Evolutionary conservation across 2,113 vertebrate species (phyloP).

Genomic region (Macaca mulatta): DNA sequence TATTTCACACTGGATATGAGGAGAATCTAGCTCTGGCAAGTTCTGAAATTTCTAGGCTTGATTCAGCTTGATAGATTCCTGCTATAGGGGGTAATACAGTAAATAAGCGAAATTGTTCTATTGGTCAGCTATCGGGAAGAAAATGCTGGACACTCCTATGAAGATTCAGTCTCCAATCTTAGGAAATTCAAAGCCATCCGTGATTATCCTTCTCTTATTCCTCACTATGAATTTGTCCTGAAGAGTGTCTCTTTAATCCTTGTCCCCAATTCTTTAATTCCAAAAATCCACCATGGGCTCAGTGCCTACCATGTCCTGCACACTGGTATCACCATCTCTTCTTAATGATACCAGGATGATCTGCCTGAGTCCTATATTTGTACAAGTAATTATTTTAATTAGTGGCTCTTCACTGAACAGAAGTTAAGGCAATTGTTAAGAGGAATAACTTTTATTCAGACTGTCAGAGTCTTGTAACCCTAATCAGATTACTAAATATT

Average conservation of each 20-base stretch:
- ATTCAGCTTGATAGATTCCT: neutral
- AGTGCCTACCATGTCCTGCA: accelerated
- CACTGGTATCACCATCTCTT: accelerated
- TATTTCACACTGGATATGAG: neutral
- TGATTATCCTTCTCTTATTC: neutral
- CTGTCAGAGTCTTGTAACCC: neutral
- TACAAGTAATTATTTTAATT: neutral
- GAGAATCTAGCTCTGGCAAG: neutral
- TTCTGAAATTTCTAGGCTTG: neutral
- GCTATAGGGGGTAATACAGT: accelerated
- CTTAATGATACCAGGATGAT: neutral
- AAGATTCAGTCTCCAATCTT: neutral
- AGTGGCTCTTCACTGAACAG: neutral
- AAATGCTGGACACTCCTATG: neutral
- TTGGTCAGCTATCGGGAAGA: neutral
- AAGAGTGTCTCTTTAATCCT: neutral
- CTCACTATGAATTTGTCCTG: neutral
- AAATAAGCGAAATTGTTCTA: neutral
- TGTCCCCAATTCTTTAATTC: neutral
- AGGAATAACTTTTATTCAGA: neutral
- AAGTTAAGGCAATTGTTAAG: neutral
- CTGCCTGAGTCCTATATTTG: neutral
- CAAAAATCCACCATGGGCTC: accelerated
- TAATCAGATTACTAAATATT: neutral
- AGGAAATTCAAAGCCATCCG: neutral